Percentiles rank a stretch among this genome's conserved stretches.
Evolutionary conservation across 2,888 invertebrate genomes (phyloP).

Genomic region (Lumbricus terrestris): DNA sequence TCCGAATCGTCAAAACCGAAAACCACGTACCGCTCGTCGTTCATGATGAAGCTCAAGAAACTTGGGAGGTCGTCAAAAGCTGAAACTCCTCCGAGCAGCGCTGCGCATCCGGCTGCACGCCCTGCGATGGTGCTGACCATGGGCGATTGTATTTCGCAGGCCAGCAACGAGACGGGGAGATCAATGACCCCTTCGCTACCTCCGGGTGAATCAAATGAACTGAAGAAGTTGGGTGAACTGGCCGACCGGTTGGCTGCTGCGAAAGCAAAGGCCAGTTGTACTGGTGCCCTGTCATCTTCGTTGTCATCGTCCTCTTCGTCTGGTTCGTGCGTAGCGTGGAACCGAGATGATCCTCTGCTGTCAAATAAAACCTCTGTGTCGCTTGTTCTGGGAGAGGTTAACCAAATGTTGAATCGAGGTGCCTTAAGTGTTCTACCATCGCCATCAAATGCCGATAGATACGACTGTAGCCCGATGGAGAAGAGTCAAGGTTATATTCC

Average conservation of each 20-base stretch:
- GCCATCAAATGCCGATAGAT: background rate
- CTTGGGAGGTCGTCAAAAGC: background rate
- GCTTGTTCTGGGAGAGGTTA: background rate
- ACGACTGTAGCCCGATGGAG: background rate
- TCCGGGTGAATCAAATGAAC: background rate
- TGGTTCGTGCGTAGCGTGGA: background rate
- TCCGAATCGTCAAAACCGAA: background rate
- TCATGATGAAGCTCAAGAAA: slow-evolving; percentile 8
- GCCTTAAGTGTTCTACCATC: background rate
- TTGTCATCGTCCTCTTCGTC: background rate
- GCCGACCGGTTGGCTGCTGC: background rate
- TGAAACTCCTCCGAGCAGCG: background rate
- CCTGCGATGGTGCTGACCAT: background rate
- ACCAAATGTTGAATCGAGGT: background rate
- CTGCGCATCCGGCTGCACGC: background rate
- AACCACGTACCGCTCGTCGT: background rate
- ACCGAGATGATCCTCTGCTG: too few species aligned
- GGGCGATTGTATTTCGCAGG: background rate
- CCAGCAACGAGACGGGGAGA: background rate
- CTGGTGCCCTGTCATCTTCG: background rate
- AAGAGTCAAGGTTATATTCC: background rate
- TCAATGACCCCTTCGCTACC: background rate
- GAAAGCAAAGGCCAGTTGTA: background rate
- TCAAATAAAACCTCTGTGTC: background rate
- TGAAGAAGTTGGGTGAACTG: slow-evolving; percentile 10